These are phyloP conservation scores for Psilanteris sp. DNA, from an alignment of 1,140 invertebrate genomes.

Conservation along the genomic window DNA sequence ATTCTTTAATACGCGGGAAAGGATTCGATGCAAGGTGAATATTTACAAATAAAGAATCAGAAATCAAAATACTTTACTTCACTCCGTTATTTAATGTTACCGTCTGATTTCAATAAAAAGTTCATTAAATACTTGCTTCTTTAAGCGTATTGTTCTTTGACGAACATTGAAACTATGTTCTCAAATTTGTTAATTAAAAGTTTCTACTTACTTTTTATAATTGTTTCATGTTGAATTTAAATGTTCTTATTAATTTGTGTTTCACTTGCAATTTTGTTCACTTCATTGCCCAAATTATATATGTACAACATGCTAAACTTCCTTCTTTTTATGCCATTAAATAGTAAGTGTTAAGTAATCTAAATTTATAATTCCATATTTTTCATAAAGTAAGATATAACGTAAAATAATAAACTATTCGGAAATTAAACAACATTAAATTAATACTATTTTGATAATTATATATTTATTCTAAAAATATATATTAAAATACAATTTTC, in stretches of 20 bases:
- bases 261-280: constrained; percentile 6
- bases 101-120: constrained; percentile 35
- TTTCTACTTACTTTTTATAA: constrained; percentile 13
- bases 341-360: no score
- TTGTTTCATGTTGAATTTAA: constrained; percentile 8
- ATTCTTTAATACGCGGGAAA: constrained; percentile 5
- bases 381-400: no score
- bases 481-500: no score
- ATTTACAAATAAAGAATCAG: constrained; percentile 22
- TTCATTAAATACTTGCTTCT: constrained; percentile 15
- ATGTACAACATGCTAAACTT: no score
- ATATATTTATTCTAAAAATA: no score
- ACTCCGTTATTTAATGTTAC: constrained; percentile 1
- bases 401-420: no score
- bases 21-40: constrained; percentile 3
- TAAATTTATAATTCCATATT: no score
- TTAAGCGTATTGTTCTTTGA: constrained; percentile 17
- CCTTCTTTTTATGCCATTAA: no score
- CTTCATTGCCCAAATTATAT: no score
- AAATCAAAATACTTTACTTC: constrained; percentile 23
- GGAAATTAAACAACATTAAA: no score
- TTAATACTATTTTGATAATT: no score
- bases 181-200: constrained; percentile 41
- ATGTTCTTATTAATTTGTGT: constrained; percentile 9
- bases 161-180: constrained; percentile 1